phyloP scores from a whole-genome alignment of 2,888 invertebrate species.

The Chorisops tibialis region DNA sequence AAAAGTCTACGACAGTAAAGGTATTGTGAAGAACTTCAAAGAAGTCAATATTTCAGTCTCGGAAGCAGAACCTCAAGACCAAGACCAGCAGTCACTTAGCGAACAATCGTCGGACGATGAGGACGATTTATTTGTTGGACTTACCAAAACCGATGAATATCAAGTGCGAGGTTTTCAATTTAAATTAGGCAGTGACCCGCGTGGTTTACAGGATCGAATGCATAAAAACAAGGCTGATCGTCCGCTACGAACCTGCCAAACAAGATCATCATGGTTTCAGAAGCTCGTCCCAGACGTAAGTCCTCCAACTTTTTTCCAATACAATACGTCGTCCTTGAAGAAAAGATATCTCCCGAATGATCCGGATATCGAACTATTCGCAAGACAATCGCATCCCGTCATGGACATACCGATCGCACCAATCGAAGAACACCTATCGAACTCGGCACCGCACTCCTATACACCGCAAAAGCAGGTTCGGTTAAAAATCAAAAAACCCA shows the following conservation, averaged over 20 bases:
- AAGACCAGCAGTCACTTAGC: conserved; percentile 33
- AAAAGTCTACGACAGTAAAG: conserved; percentile 40
- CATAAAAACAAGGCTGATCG: conserved; percentile 32
- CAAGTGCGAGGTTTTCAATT: conserved; percentile 48
- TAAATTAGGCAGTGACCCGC: conserved; percentile 42
- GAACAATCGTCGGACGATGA: conserved; percentile 48
- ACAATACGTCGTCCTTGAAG: conserved; percentile 5
- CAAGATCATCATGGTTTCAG: conserved; percentile 47
- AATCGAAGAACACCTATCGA: conserved; percentile 29
- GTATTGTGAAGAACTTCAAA: conserved; percentile 35
- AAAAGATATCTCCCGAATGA: conserved; percentile 42
- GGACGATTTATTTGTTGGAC: conserved; percentile 45
- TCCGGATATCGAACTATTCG: conserved; percentile 43
- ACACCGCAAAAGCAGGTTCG: conserved; percentile 30
- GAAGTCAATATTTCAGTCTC: conserved; percentile 38
- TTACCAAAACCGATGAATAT: conserved; percentile 39
- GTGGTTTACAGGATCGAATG: conserved; percentile 39
- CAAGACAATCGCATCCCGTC: conserved; percentile 36
- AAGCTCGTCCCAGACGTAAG: conserved; percentile 42
- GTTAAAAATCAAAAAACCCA: conserved; percentile 43
- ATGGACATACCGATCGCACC: conserved; percentile 31
- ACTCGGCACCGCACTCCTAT: not conserved
- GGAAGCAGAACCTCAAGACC: conserved; percentile 1
- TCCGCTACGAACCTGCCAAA: conserved; percentile 43
- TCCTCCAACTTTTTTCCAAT: conserved; percentile 33